phyloP scores from a whole-genome alignment of 1,140 invertebrate species.

The Danaus plexippus region DNA sequence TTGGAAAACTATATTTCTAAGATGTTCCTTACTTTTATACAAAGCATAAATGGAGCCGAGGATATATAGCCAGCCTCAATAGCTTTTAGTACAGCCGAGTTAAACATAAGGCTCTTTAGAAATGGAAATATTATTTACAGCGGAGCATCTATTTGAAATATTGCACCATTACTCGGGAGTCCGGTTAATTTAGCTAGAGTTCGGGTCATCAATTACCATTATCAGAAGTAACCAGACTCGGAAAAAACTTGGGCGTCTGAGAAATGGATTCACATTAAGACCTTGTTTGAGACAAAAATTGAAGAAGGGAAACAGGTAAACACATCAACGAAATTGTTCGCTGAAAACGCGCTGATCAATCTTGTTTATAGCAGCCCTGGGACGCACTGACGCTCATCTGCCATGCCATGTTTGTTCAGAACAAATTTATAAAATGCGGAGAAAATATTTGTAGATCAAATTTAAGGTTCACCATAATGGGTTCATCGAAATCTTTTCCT shows the following conservation, averaged over 20 bases:
- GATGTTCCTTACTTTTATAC: no score
- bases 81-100: conserved; percentile 21
- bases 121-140: conserved; percentile 26
- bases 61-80: conserved; percentile 21
- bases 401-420: conserved; percentile 41
- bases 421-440: no score
- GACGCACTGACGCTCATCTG: conserved; percentile 11
- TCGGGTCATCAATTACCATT: conserved; percentile 40
- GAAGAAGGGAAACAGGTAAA: conserved; percentile 47
- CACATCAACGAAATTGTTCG: conserved; percentile 52
- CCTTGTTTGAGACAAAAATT: conserved; percentile 37
- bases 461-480: no score
- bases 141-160: conserved; percentile 33
- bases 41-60: conserved; percentile 2
- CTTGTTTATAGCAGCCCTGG: conserved; percentile 29
- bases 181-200: conserved; percentile 37
- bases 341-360: conserved; percentile 29
- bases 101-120: conserved; percentile 13
- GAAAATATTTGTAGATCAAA: no score
- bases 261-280: conserved; percentile 40
- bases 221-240: conserved; percentile 34
- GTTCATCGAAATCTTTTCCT: no score
- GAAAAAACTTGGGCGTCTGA: conserved; percentile 32
- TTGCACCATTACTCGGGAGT: conserved; percentile 33
- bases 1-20: no score